Conservation (phyloP, 2,113 vertebrate species). For the Enhydra lutris region DNA sequence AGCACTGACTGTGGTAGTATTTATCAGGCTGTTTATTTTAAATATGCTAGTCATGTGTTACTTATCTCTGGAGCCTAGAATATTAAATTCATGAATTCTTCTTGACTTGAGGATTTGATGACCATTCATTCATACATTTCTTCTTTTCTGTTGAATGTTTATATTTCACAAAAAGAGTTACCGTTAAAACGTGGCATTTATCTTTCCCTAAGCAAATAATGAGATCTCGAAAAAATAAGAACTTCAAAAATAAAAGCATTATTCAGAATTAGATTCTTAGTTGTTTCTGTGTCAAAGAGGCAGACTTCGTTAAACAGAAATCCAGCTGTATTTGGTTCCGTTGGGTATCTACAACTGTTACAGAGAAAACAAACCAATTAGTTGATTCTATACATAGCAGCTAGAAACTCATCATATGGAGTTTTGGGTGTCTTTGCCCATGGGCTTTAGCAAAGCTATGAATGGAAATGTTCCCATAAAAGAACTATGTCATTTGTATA, state of each 20-base stretch:
- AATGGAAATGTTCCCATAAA: conserved; percentile 19
- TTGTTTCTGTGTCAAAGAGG: not conserved
- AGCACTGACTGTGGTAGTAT: not conserved
- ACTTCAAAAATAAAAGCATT: conserved; percentile 6
- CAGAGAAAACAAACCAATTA: not conserved
- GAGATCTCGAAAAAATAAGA: not conserved
- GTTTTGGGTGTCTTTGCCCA: not conserved
- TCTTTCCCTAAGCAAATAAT: conserved; percentile 11
- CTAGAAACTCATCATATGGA: not conserved
- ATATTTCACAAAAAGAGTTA: conserved; percentile 2
- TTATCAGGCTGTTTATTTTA: not conserved
- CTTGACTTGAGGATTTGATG: not conserved
- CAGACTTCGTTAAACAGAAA: not conserved
- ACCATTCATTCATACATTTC: not conserved
- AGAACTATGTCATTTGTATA: not conserved
- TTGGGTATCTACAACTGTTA: not conserved
- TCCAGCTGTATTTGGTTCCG: not conserved
- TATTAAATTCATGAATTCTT: conserved; percentile 36
- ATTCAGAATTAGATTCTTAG: not conserved
- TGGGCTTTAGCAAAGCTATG: not conserved
- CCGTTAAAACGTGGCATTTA: not conserved
- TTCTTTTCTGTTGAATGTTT: conserved; percentile 20
- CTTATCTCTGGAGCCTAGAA: not conserved
- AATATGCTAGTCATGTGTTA: not conserved
- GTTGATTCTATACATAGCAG: not conserved